Conservation (phyloP, 2,888 invertebrate genomes). For the Calliopum simillimum region DNA sequence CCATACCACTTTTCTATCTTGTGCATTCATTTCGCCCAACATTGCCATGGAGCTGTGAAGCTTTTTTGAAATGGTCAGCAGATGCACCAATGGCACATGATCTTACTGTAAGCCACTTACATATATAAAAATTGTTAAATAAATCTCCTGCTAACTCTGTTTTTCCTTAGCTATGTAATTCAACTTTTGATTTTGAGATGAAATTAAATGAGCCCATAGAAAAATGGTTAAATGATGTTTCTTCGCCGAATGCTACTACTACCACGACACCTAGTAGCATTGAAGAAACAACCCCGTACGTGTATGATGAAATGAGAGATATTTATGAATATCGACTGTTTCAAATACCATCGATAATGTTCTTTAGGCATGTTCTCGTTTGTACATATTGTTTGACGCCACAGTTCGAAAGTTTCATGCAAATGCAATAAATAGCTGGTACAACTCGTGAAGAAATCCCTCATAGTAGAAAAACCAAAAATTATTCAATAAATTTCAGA, state of each 20-base stretch:
- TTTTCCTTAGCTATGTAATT: not conserved
- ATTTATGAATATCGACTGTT: not conserved
- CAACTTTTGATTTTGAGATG: not conserved
- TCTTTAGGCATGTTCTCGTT: constrained; percentile 48
- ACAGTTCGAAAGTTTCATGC: no score
- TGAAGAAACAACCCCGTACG: not conserved
- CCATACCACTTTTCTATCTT: constrained; percentile 84
- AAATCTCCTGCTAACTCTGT: no score
- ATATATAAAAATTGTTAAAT: not conserved
- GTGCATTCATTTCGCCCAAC: constrained; percentile 75
- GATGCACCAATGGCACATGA: not conserved
- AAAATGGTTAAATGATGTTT: not conserved
- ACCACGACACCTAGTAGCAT: not conserved
- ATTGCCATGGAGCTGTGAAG: constrained; percentile 85
- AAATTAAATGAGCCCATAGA: not conserved
- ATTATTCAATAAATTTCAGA: no score
- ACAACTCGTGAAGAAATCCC: no score
- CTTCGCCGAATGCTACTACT: not conserved
- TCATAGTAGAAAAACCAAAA: no score
- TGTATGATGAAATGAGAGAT: no score
- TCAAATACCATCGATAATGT: constrained; percentile 54
- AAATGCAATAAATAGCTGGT: no score
- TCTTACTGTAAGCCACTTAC: not conserved
- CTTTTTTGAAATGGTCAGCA: constrained; percentile 57
- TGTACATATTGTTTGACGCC: no score